Base-by-base conservation (phyloP, 2,888 invertebrate species). In the Pyrrhia umbra region DNA sequence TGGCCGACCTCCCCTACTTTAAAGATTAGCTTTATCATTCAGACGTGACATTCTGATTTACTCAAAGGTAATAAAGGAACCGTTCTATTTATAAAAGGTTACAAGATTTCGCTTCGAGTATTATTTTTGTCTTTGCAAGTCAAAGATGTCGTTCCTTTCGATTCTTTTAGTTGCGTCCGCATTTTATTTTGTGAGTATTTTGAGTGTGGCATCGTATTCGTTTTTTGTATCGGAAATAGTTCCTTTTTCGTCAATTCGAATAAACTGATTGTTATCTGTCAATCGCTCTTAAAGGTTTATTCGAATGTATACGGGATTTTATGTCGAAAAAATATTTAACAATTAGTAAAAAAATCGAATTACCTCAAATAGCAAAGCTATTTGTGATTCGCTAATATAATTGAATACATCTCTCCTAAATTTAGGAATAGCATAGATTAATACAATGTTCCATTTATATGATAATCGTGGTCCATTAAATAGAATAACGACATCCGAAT, bases 11-110 rank as follows among this genome's bases (percentile, higher is more conserved):
- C 23, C 34, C 56, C 57, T 37, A 47, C 16, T 43, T 57, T 8
- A 50, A 18, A 59, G 30, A 68, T 68, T 46, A 68, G 46, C 39
- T 27, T 85, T 86, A 89, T 90, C 86, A 75, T 62, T 68, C 10
- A 40, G 20, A 91, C 91, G 91, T 91, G 91, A 88, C 87, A 79
- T 82, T 80, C 65, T 67, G 71, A 66, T 65, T 78, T 65, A 73
- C 75, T 73, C 62, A 67, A 65, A 69, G 64, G 66, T 61, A 77
- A 68, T 72, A 77, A 72, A 75, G 72, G 62, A 72, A 63, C 21
- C n/a, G 23, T 47, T 59, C 2, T 67, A 68, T 74, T 80, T 86
- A 86, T 81, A 86, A 74, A 77, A 58, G 64, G 62, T 62, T 37
- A 20, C 23, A n/a, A 37, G 4, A 15, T 52, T 58, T 57, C 52